Base-by-base conservation (phyloP, 1,140 invertebrate genomes). In the Euglossa dilemma region DNA sequence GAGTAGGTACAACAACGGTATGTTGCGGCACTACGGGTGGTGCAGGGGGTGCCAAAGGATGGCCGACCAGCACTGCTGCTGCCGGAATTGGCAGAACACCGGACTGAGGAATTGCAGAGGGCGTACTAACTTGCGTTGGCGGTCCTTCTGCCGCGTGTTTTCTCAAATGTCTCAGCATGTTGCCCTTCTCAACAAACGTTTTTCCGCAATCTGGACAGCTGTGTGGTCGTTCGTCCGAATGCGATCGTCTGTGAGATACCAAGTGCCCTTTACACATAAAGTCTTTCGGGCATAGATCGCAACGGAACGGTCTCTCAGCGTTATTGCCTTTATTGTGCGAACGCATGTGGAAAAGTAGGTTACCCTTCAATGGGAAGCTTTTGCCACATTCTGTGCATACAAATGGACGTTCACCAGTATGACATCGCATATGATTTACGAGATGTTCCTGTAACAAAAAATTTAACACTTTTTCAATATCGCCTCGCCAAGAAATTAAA, bases 221-320 rank as follows among this genome's bases (percentile, higher is more conserved):
- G 92, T 97, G 97, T 3, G 97, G 97, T 83, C 97, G 95, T 91
- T 98, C 98, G 61, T 97, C 97, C 25, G 97, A 97, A 93, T 99
- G 98, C 45, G 97, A 98, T 76, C 98, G 96, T 87, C 98, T 95
- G 92, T 99, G 98, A 2, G 97, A 97, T 75, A 97, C 97, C 78
- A 99, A 95, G 94, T 99, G 98, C 61, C 98, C 98, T 95, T 99
- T 99, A 92, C 98, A 97, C 94, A 99, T 97, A 95, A 99, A 99
- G 88, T 98, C 98, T 94, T 99, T 99, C 47, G 98, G 97, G 92
- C 99, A 99, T 66, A 99, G 96, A 89, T 99, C 98, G 93, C 99
- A 99, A 47, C 97, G 95, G 94, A 98, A 99, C 0, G 98, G 98
- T 79, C 98, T 94, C 91, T 99, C 97, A 83, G 98, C 97, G 50